Percentiles rank a stretch among this genome's conserved stretches.
Conservation (phyloP, 2,797 vertebrate species). For the Telmatherina bonti region DNA sequence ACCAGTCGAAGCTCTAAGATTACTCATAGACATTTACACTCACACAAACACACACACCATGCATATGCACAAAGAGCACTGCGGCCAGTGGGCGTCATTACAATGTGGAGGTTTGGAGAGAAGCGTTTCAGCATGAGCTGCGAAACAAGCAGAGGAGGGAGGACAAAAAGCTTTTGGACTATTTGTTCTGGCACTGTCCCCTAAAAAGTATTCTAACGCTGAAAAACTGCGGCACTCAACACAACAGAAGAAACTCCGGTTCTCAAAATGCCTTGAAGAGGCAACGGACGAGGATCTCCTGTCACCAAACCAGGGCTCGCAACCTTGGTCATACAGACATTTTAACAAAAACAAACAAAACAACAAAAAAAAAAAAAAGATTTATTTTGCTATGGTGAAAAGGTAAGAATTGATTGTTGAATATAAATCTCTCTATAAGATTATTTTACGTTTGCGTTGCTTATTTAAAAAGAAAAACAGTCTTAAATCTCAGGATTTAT, state of each 20-base stretch:
- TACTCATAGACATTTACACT: conserved; percentile 36
- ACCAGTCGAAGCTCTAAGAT: conserved; percentile 37
- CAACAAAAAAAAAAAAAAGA: conserved; percentile 74
- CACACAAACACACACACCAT: conserved; percentile 16
- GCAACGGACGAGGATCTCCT: conserved; percentile 59
- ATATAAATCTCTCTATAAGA: conserved; percentile 87
- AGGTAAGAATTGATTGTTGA: conserved; percentile 81
- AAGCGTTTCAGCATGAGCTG: conserved; percentile 16
- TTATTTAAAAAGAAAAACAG: conserved; percentile 84
- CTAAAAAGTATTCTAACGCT: conserved; percentile 59
- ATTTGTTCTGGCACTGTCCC: conserved; percentile 49
- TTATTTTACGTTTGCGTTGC: conserved; percentile 84
- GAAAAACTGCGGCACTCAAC: conserved; percentile 70
- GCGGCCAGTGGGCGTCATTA: conserved; percentile 47
- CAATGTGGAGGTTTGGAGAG: conserved; percentile 37
- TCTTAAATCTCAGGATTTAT: conserved; percentile 88
- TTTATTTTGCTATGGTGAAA: conserved; percentile 65
- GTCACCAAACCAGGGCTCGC: conserved; percentile 50
- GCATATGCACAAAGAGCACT: conserved; percentile 60
- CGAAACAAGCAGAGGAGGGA: conserved; percentile 23
- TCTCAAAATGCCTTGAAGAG: conserved; percentile 46
- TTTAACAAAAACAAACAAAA: conserved; percentile 53
- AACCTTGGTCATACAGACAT: conserved; percentile 70
- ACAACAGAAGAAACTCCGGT: conserved; percentile 54
- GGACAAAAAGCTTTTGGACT: conserved; percentile 55